Conservation (phyloP, 2,797 vertebrate species). For the Sitta carolinensis region DNA sequence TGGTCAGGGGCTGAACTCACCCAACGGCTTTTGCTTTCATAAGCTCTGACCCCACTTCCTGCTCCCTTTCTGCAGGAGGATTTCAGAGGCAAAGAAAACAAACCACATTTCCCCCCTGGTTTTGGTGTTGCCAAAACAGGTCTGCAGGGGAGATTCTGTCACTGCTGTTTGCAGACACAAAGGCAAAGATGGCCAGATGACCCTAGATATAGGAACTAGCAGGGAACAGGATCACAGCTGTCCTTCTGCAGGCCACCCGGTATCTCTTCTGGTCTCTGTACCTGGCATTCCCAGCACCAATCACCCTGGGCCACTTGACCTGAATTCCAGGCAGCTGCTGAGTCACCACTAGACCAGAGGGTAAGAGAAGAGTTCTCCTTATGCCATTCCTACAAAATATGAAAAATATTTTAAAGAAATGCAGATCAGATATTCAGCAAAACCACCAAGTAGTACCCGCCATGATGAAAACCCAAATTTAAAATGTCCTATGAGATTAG, state of each 20-base stretch:
- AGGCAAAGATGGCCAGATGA: neutral
- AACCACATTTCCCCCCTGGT: neutral
- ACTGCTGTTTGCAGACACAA: fast-evolving
- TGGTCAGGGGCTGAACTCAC: neutral
- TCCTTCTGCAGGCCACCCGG: fast-evolving
- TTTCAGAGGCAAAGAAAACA: neutral
- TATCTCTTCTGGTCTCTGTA: neutral
- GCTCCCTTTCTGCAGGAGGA: neutral
- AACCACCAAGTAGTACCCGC: neutral
- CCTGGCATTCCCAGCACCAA: neutral
- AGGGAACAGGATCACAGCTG: neutral
- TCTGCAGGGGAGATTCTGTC: neutral
- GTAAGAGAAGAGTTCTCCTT: neutral
- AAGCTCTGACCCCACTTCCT: neutral
- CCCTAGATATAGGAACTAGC: neutral
- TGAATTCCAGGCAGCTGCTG: neutral
- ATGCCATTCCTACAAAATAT: neutral
- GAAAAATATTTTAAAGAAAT: neutral
- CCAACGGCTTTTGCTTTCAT: fast-evolving
- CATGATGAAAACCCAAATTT: neutral
- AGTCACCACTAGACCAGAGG: neutral
- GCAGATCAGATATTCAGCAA: neutral
- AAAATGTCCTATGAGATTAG: neutral
- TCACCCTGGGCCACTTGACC: neutral
- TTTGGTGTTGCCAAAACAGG: neutral